Conservation (phyloP, 2,113 vertebrate species). For the Taxidea taxus region DNA sequence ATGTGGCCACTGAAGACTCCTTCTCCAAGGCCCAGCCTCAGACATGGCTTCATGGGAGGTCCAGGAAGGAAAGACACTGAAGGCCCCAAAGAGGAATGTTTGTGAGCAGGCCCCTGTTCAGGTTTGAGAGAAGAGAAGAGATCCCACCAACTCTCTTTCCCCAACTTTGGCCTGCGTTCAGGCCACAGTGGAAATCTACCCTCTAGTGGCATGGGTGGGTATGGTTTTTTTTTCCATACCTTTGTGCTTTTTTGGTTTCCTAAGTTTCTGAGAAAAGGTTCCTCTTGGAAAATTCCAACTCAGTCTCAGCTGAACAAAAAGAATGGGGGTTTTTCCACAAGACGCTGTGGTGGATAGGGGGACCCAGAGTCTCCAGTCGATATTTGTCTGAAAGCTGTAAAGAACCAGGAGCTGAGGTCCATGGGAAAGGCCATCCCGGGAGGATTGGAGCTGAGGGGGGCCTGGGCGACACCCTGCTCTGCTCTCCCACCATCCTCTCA, state of each 20-base stretch:
- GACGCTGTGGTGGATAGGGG: not conserved
- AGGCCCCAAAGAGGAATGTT: accelerated
- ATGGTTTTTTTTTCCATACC: not conserved
- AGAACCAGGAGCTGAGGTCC: not conserved
- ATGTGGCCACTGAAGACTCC: too few species aligned
- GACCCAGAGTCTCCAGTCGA: not conserved
- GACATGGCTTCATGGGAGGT: not conserved
- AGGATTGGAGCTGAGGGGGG: too few species aligned
- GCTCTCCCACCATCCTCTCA: accelerated
- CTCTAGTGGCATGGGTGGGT: not conserved
- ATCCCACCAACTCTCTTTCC: not conserved
- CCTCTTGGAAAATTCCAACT: slow-evolving; percentile 69
- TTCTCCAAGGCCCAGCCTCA: not conserved
- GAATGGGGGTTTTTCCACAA: slow-evolving; percentile 51
- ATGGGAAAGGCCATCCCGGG: not conserved
- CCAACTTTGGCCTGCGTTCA: not conserved
- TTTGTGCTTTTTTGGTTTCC: not conserved
- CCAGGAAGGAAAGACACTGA: not conserved
- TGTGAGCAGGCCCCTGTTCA: not conserved
- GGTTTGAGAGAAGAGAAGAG: not conserved
- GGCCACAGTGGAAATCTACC: slow-evolving; percentile 38
- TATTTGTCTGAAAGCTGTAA: not conserved
- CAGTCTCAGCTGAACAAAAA: not conserved
- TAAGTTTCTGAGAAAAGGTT: slow-evolving; percentile 36
- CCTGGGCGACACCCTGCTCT: accelerated